Percentiles rank a stretch among this genome's conserved stretches.
Conservation (phyloP, 2,797 vertebrate species). For the Manis crassicaudata region DNA sequence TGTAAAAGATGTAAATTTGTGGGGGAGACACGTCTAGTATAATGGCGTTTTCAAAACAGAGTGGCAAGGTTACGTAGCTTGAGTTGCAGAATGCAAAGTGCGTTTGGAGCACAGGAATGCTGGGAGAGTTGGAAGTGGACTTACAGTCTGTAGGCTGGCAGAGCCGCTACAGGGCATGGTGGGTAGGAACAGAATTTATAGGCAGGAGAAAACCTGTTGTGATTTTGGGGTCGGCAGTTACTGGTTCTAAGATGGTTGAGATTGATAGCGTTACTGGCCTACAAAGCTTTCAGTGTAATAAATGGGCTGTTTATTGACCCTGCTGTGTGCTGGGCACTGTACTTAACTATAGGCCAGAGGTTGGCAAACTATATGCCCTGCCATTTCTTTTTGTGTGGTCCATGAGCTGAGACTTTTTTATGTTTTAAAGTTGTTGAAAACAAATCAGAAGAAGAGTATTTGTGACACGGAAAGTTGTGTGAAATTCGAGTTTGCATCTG, state of each 20-base stretch:
- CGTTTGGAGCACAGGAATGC: background rate
- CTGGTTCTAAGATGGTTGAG: background rate
- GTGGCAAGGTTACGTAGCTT: background rate
- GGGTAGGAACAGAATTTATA: background rate
- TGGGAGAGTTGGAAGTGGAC: background rate
- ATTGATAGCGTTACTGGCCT: background rate
- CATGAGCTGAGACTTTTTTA: background rate
- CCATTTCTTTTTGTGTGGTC: background rate
- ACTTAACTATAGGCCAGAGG: background rate
- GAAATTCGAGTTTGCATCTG: background rate
- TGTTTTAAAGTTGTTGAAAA: background rate
- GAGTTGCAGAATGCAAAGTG: background rate
- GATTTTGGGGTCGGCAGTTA: background rate
- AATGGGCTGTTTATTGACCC: background rate
- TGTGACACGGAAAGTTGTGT: background rate
- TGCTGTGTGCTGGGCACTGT: rapidly evolving
- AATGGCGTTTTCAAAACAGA: background rate
- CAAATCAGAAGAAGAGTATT: background rate
- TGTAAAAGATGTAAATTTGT: background rate
- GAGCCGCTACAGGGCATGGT: rapidly evolving
- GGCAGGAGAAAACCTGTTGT: background rate
- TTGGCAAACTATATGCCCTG: rapidly evolving
- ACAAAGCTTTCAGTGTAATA: background rate
- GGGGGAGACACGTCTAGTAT: background rate
- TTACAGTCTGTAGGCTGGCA: rapidly evolving